Evolutionary conservation across 2,797 vertebrate species (phyloP).

Genomic region (Neosilurus mollespiculum): DNA sequence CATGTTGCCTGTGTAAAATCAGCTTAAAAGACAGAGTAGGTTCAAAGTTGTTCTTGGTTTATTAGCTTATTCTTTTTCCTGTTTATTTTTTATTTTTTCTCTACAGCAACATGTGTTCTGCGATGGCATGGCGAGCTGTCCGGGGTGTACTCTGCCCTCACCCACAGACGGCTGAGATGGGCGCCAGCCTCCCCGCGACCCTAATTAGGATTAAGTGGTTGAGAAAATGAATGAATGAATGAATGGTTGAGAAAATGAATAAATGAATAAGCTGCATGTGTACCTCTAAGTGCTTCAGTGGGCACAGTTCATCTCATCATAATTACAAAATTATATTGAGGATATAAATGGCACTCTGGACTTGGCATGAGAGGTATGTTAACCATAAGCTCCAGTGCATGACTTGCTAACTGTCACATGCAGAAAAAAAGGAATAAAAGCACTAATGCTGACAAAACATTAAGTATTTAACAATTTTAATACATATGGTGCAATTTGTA

Average conservation of each 20-base stretch:
- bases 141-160: too few relatives aligned
- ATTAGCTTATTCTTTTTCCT: not conserved
- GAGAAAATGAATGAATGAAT: too few relatives aligned
- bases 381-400: not conserved
- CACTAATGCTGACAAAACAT: not conserved
- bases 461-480: not conserved
- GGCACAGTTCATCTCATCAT: not conserved
- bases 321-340: not conserved
- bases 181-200: too few relatives aligned
- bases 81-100: not conserved
- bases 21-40: not conserved
- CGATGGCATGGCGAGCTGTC: too few relatives aligned
- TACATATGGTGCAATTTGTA: not conserved
- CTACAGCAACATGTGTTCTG: too few relatives aligned
- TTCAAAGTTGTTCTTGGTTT: not conserved
- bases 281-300: not conserved
- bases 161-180: too few relatives aligned
- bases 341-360: not conserved
- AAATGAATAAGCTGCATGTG: too few relatives aligned
- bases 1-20: too few relatives aligned
- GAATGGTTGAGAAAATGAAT: too few relatives aligned
- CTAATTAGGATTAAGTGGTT: too few relatives aligned
- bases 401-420: too few relatives aligned
- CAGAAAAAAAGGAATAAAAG: not conserved
- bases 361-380: slow-evolving; percentile 13